These are phyloP conservation scores for Apostichopus parvimensis DNA, from an alignment of 35 echinoderm and acorn worm species.

Conservation along the genomic window DNA sequence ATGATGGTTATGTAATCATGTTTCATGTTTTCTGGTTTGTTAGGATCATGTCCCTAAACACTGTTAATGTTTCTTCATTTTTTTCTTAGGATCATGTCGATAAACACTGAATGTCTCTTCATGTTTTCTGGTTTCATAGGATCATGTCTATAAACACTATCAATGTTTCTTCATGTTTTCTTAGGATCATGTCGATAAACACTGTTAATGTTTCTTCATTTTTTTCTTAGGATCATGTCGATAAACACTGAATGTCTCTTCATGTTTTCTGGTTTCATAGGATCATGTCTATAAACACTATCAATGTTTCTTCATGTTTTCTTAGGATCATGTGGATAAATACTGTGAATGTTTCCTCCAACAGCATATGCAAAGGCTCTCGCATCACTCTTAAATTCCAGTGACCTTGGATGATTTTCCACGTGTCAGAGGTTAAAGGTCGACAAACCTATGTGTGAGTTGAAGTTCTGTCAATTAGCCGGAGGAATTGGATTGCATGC, in stretches of 20 bases:
- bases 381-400: constrained; percentile 52
- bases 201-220: too few relatives aligned
- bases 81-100: too few relatives aligned
- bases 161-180: too few relatives aligned
- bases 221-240: too few relatives aligned
- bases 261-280: background rate
- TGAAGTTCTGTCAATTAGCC: too few relatives aligned
- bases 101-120: background rate
- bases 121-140: background rate
- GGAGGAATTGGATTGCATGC: too few relatives aligned
- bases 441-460: too few relatives aligned
- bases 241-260: background rate
- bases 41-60: too few relatives aligned
- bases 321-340: background rate
- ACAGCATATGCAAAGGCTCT: constrained; percentile 90
- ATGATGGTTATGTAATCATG: too few relatives aligned
- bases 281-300: background rate
- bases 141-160: background rate
- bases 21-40: too few relatives aligned
- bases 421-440: background rate
- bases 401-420: constrained; percentile 64
- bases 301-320: background rate
- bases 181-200: too few relatives aligned
- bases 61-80: too few relatives aligned
- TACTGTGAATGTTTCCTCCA: background rate